These are phyloP conservation scores for Prenolepis imparis DNA, from an alignment of 2,888 invertebrate genomes.

Conservation along the genomic window DNA sequence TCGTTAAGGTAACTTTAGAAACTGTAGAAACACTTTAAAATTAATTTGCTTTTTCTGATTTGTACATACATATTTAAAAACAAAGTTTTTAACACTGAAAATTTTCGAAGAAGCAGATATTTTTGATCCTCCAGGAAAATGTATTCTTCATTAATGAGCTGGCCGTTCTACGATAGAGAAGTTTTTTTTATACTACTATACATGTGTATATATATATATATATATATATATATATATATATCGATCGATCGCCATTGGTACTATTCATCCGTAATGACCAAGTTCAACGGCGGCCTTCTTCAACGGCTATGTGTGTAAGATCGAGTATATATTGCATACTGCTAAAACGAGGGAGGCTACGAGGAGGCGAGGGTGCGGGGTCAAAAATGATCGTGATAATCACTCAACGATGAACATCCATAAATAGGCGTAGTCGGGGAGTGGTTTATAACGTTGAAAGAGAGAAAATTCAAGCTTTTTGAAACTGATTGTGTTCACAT, in stretches of 20 bases:
- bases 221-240: conserved; percentile 57
- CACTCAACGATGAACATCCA: conserved; percentile 63
- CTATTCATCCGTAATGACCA: conserved; percentile 72
- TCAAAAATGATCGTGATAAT: conserved; percentile 68
- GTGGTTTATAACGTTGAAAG: conserved; percentile 37
- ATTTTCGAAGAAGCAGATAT: conserved; percentile 4
- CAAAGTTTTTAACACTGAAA: not conserved
- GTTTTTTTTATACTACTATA: conserved; percentile 60
- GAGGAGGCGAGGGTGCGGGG: conserved; percentile 54
- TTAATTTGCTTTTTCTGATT: not conserved
- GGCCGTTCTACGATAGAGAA: conserved; percentile 25
- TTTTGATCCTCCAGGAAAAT: conserved; percentile 11
- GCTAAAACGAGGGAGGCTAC: conserved; percentile 44
- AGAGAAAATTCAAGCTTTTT: conserved; percentile 29
- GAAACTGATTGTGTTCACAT: conserved; percentile 42
- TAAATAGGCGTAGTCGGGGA: conserved; percentile 61
- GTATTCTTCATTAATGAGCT: conserved; percentile 34
- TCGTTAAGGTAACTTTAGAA: not conserved
- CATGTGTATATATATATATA: conserved; percentile 50
- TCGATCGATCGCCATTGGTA: conserved; percentile 64
- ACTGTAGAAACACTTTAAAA: not conserved
- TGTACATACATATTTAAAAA: not conserved
- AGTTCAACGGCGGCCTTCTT: conserved; percentile 69
- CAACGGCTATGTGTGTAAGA: conserved; percentile 40
- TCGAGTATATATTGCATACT: conserved; percentile 53